Base-by-base conservation (phyloP, 2,797 vertebrate genomes). In the Typhlichthys eigenmanni region DNA sequence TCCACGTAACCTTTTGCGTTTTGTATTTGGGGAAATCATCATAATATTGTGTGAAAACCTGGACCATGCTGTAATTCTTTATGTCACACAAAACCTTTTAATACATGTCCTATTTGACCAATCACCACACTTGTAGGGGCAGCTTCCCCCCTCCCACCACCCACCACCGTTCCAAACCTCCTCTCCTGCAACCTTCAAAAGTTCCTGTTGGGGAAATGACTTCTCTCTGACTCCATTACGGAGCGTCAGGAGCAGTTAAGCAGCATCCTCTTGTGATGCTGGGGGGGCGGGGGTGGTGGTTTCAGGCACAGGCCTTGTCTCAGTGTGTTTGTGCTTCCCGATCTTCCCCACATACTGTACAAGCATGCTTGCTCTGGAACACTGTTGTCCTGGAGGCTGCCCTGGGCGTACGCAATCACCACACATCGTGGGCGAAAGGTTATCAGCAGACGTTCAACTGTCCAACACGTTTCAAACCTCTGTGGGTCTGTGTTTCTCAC, bases 291-390 rank as follows among this genome's bases (percentile, higher is more conserved):
- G 65, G 67, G 73, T 70, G 75, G 78, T 79, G 72, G 79, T 84
- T 82, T 64, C 62, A 57, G 93, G 92, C 90, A 91, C 90, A 89
- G 90, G 74, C 89, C 87, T 90, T 93, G 93, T 94, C 93, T 89
- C 92, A 93, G 91, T 91, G 87, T 83, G 90, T 94, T 93, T 92
- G 90, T 87, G 90, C 89, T 19, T 87, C 89, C 88, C 87, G 71
- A 86, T 92, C 64, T 93, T 93, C 90, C 76, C 91, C 94, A 92
- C 91, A 90, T 92, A 17, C 16, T 17, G 16, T 17, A 92, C 85
- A 92, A 94, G 89, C 94, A 92, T 93, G 92, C 94, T 94, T 93
- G 91, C 89, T 92, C 92, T 92, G 91, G 91, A 93, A 74, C 87
- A 85, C 74, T 82, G 89, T 88, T 86, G 87, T 88, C 91, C 89